Evolutionary conservation across 2,888 invertebrate genomes (phyloP).

Genomic region (Salticus scenicus): DNA sequence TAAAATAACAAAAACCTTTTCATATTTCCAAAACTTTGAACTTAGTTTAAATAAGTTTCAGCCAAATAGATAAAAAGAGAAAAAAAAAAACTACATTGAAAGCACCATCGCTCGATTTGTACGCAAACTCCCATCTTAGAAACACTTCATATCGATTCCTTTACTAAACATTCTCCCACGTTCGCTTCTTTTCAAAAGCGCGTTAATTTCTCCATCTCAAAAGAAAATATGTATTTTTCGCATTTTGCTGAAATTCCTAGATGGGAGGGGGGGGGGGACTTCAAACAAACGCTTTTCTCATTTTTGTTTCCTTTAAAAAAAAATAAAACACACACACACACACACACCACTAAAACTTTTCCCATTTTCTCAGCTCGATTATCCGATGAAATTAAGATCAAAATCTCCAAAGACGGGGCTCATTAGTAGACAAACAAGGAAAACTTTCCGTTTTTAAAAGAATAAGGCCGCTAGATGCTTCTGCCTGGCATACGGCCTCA

Average conservation of each 20-base stretch:
- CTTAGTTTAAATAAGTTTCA: too few relatives aligned
- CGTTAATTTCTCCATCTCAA: background rate
- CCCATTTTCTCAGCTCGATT: constrained; percentile 38
- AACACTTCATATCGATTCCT: background rate
- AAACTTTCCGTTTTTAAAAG: constrained; percentile 22
- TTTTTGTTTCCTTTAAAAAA: too few relatives aligned
- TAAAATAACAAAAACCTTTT: too few relatives aligned
- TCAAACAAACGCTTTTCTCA: background rate
- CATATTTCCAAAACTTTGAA: too few relatives aligned
- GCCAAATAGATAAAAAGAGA: too few relatives aligned
- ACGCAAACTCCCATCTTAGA: too few relatives aligned
- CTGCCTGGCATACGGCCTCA: constrained; percentile 6
- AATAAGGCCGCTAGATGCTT: background rate
- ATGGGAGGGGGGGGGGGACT: background rate
- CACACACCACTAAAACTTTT: too few relatives aligned
- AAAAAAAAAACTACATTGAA: too few relatives aligned
- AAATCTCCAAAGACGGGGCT: constrained; percentile 33
- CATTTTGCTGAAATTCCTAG: background rate
- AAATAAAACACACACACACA: too few relatives aligned
- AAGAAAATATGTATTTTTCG: background rate
- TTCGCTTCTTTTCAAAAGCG: background rate
- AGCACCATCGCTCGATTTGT: too few relatives aligned
- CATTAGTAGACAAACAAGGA: constrained; percentile 26
- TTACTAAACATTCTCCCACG: background rate
- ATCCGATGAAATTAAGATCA: constrained; percentile 50